phyloP scores from a whole-genome alignment of 2,888 invertebrate species.

The Hemaris fuciformis region DNA sequence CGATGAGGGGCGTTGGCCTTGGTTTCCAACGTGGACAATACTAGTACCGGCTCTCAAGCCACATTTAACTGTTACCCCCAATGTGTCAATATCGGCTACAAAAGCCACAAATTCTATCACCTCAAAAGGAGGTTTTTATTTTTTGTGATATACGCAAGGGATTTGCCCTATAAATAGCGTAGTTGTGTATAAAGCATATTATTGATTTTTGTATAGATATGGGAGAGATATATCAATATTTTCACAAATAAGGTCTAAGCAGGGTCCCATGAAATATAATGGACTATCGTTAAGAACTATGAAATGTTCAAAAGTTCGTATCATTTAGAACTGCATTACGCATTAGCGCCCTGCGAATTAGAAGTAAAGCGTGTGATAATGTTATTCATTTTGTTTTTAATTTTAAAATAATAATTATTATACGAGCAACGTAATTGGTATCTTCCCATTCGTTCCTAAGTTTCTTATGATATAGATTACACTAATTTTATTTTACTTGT shows the following conservation, averaged over 20 bases:
- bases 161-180: neutral
- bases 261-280: conserved; percentile 3
- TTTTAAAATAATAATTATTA: conserved; percentile 28
- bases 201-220: conserved; percentile 1
- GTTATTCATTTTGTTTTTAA: conserved; percentile 29
- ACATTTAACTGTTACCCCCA: neutral
- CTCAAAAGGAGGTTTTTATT: neutral
- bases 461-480: conserved; percentile 28
- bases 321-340: neutral
- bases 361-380: conserved; percentile 32
- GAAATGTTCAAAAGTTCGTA: too few species aligned
- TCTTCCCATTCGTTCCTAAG: conserved; percentile 34
- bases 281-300: too few species aligned
- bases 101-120: neutral
- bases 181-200: conserved; percentile 2
- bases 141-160: conserved; percentile 1
- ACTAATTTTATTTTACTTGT: conserved; percentile 20
- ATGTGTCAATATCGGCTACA: neutral
- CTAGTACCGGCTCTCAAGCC: conserved; percentile 29
- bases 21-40: conserved; percentile 84
- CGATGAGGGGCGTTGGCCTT: conserved; percentile 93
- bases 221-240: conserved; percentile 7
- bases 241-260: neutral
- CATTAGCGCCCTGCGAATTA: neutral
- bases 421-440: conserved; percentile 23